A percentile compares a stretch with the other conserved stretches of the same genome.
These are phyloP conservation scores for Leucophenga montana DNA, from an alignment of 2,888 invertebrate species.

Conservation along the genomic window DNA sequence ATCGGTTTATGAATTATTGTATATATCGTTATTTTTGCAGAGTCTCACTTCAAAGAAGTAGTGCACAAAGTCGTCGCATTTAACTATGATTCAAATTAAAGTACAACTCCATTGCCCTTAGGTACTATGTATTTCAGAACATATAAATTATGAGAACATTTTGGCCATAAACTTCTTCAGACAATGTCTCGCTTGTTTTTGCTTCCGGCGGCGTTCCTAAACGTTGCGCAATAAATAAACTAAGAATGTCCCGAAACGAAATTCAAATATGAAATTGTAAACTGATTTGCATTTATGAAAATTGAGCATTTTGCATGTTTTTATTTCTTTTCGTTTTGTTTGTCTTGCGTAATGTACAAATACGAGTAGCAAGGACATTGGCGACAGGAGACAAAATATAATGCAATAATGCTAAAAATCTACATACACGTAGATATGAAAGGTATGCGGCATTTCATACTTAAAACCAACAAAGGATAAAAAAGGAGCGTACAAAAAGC, in stretches of 20 bases:
- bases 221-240: too few relatives aligned
- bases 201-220: too few relatives aligned
- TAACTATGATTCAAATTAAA: too few relatives aligned
- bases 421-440: conserved; percentile 52
- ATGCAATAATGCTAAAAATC: conserved; percentile 59
- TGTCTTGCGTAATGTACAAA: conserved; percentile 43
- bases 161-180: too few relatives aligned
- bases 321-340: conserved; percentile 32
- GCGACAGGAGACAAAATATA: conserved; percentile 18
- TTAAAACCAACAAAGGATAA: conserved; percentile 29
- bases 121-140: too few relatives aligned
- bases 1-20: too few relatives aligned
- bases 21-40: too few relatives aligned
- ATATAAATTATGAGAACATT: too few relatives aligned
- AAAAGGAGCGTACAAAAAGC: conserved; percentile 57
- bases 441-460: conserved; percentile 18
- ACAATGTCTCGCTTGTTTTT: too few relatives aligned
- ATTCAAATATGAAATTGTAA: conserved; percentile 32
- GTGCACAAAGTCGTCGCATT: too few relatives aligned
- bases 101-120: too few relatives aligned
- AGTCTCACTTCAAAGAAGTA: too few relatives aligned
- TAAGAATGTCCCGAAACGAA: not conserved
- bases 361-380: conserved; percentile 22
- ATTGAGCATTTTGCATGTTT: conserved; percentile 54
- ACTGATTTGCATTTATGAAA: conserved; percentile 70